phyloP scores from a whole-genome alignment of 2,797 vertebrate genomes.

The Syngnathus rostellatus region DNA sequence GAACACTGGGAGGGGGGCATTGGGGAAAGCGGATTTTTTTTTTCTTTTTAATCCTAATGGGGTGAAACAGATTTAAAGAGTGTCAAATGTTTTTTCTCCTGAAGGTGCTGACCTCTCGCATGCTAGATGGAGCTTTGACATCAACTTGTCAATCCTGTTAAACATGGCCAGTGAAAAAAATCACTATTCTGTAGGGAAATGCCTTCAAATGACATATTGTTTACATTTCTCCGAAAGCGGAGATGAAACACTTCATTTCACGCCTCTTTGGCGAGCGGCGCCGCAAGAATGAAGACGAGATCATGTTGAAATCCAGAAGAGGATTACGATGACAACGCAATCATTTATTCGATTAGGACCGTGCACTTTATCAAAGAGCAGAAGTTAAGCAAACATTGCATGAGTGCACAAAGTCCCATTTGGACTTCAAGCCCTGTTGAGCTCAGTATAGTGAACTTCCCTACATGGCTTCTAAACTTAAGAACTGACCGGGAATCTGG shows the following conservation, averaged over 20 bases:
- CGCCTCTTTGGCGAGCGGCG: not conserved
- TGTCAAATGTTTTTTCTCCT: constrained; percentile 13
- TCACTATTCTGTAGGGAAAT: not conserved
- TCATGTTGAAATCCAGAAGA: not conserved
- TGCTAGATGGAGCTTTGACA: constrained; percentile 8
- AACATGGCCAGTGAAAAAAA: not conserved
- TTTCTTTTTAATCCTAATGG: constrained; percentile 14
- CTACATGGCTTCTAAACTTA: not conserved
- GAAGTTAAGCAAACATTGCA: constrained; percentile 31
- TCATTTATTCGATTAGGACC: constrained; percentile 12
- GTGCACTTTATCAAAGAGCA: constrained; percentile 6
- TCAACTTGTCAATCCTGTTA: not conserved
- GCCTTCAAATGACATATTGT: not conserved
- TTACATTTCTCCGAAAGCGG: not conserved
- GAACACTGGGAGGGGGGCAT: constrained; percentile 3
- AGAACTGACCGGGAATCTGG: not conserved
- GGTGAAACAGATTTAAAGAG: constrained; percentile 28
- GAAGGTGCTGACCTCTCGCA: constrained; percentile 18
- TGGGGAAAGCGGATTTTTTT: constrained; percentile 23
- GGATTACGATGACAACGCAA: not conserved
- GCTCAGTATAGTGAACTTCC: not conserved
- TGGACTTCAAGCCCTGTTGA: not conserved
- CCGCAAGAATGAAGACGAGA: not conserved
- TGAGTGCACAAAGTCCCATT: not conserved
- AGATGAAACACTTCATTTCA: constrained; percentile 5